Evolutionary conservation across 2,888 invertebrate genomes (phyloP), one percentile per base, ranked within the genome.

Genomic region (Lasioglossum villosulum): DNA sequence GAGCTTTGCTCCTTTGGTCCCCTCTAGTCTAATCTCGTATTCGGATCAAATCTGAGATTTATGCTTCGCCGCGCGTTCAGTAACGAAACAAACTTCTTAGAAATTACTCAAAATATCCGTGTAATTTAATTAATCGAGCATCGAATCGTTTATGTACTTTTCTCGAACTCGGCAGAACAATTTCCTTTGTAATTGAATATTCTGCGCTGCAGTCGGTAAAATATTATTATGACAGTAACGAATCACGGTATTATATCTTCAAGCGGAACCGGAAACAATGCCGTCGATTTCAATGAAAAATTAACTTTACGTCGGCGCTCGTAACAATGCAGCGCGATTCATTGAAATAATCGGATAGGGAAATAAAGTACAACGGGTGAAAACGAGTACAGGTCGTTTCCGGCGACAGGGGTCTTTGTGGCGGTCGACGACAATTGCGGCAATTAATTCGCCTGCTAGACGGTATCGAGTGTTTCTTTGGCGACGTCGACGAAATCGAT

Each of bases 341-440:
- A 66, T 27, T 5, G 39, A 23, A 39, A 12, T 70, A 70, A 39
- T 0, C 14, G 27, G 10, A 70, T n/a, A 27, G 12, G n/a, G n/a
- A 70, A 70, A 70, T 14, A 70, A 39, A 70, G 10, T 70, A 14
- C 39, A 19, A 19, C 37, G 68, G 16, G 16, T 42, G 39, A 14
- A 68, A 70, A 70, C 70, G 70, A 70, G n/a, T 27, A n/a, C 39
- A 12, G 39, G 23, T 23, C 39, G 70, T 39, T 70, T 39, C 42
- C 34, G n/a, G 1, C 14, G 14, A 23, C 23, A 27, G 42, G 42
- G 42, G n/a, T 27, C 68, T 70, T 37, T 37, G 68, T 37, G 23
- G 23, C n/a, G 68, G n/a, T 70, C 68, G 37, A 23, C n/a, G n/a
- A 23, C 39, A 70, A 70, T 70, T 70, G n/a, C 68, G 1, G 37